Evolutionary conservation across 2,113 vertebrate genomes (phyloP).

Genomic region (Sphaerodactylus townsendi): DNA sequence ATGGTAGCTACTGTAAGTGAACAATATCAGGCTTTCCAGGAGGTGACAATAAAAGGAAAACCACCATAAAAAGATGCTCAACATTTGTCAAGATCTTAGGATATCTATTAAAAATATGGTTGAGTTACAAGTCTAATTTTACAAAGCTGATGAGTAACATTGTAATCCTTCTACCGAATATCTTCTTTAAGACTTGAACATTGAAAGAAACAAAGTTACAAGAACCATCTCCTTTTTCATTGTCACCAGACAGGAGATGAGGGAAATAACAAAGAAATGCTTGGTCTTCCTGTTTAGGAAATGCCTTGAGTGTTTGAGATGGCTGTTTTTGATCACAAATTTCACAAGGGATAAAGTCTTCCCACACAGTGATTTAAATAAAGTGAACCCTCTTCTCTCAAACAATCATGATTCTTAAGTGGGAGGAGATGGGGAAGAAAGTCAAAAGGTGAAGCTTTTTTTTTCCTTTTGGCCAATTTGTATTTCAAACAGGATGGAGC

Average conservation of each 20-base stretch:
- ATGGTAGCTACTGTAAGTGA: neutral
- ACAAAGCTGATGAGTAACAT: neutral
- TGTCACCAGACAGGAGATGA: slow-evolving; percentile 38
- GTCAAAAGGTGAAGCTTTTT: slow-evolving; percentile 40
- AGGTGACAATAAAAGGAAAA: neutral
- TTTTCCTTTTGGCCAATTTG: neutral
- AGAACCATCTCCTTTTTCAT: slow-evolving; percentile 38
- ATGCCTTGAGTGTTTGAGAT: slow-evolving; percentile 55
- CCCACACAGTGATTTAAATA: slow-evolving; percentile 53
- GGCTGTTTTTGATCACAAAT: slow-evolving; percentile 56
- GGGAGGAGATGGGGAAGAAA: slow-evolving; percentile 48
- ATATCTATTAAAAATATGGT: neutral
- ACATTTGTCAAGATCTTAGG: neutral
- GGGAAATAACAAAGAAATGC: slow-evolving; percentile 67
- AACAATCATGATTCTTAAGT: slow-evolving; percentile 11
- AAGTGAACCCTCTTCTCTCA: neutral
- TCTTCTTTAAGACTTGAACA: slow-evolving; percentile 13
- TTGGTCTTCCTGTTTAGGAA: slow-evolving; percentile 70
- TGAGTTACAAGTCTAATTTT: slow-evolving; percentile 34
- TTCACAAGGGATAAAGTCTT: slow-evolving; percentile 40
- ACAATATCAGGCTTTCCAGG: neutral
- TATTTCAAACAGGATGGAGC: slow-evolving; percentile 17
- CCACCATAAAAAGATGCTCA: neutral
- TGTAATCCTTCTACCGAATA: neutral
- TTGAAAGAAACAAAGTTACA: slow-evolving; percentile 10